Evolutionary conservation across 1,140 invertebrate species (phyloP).

Genomic region (Monochamus saltuarius): DNA sequence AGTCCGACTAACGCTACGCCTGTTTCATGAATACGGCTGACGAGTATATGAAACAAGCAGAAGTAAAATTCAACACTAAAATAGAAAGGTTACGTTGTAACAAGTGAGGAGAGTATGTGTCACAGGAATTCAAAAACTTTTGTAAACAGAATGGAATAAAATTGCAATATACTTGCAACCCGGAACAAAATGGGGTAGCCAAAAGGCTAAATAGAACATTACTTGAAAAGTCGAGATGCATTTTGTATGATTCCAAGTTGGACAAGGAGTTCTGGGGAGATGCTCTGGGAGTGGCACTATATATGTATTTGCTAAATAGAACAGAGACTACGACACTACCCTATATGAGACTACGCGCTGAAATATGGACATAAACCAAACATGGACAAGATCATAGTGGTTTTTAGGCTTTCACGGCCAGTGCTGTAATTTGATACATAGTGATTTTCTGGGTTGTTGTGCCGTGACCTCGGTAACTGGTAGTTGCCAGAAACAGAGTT

Average conservation of each 20-base stretch:
- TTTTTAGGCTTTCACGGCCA: too few species aligned
- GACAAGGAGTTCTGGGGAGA: slow-evolving; percentile 45
- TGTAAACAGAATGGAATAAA: slow-evolving; percentile 33
- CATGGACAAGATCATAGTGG: too few species aligned
- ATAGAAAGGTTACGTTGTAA: slow-evolving; percentile 16
- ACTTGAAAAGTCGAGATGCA: slow-evolving; percentile 40
- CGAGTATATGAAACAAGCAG: slow-evolving; percentile 7
- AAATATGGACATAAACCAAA: too few species aligned
- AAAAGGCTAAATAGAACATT: slow-evolving; percentile 51
- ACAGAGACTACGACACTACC: too few species aligned
- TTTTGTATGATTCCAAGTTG: slow-evolving; percentile 41
- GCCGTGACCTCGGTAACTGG: too few species aligned
- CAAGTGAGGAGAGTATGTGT: slow-evolving; percentile 35
- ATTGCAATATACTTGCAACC: slow-evolving; percentile 36
- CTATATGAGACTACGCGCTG: too few species aligned
- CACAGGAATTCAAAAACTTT: slow-evolving; percentile 30
- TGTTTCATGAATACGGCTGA: too few species aligned
- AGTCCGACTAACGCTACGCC: too few species aligned
- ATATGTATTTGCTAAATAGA: too few species aligned
- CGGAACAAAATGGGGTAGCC: slow-evolving; percentile 50
- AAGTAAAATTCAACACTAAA: slow-evolving; percentile 2
- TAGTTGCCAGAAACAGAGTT: too few species aligned
- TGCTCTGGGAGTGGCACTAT: slow-evolving; percentile 19
- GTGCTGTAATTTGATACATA: too few species aligned
- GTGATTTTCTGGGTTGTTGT: too few species aligned